Evolutionary conservation across 2,113 vertebrate species (phyloP), one percentile per base, ranked within the genome.

Genomic region (Antennarius striatus): DNA sequence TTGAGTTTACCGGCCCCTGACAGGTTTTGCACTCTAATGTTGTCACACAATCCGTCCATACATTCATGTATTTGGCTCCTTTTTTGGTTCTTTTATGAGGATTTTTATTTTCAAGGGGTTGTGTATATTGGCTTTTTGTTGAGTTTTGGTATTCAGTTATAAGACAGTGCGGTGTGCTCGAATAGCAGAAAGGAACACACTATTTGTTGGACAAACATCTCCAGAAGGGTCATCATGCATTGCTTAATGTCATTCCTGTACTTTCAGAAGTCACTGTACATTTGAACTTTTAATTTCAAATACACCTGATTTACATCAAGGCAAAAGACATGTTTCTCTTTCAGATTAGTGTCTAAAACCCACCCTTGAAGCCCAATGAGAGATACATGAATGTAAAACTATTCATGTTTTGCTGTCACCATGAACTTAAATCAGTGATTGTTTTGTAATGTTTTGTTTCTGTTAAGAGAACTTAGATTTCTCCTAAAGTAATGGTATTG

Each of bases 341-440:
- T 71, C 40, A 16, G 43, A 65, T 49, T 22, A 55, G 56, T 68
- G 14, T 60, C 50, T 11, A 15, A 75, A 61, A 36, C 10, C 51
- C 55, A 28, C 55, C 68, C 79, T 59, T 82, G 62, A 79, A 72
- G 76, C 54, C 62, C 76, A 50, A 22, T 71, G 59, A 80, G 71
- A 78, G 77, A 68, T 83, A 84, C 78, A 82, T 84, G 90, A 88
- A 91, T 90, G 86, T 89, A 87, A 75, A 79, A 50, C 28, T 49
- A 36, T 84, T 89, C 84, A 83, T 86, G 86, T 86, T 82, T 83
- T 63, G 63, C 58, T 75, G 60, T 81, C 58, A 40, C 52, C 29
- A 45, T 60, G 62, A 65, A 66, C 43, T 73, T 78, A 69, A 74
- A 73, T 76, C 55, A 47, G 72, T 80, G 80, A 67, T 77, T 64